Evolutionary conservation across 2,797 vertebrate genomes (phyloP), one percentile per base, ranked within the genome.

Genomic region (Eulemur mongoz): DNA sequence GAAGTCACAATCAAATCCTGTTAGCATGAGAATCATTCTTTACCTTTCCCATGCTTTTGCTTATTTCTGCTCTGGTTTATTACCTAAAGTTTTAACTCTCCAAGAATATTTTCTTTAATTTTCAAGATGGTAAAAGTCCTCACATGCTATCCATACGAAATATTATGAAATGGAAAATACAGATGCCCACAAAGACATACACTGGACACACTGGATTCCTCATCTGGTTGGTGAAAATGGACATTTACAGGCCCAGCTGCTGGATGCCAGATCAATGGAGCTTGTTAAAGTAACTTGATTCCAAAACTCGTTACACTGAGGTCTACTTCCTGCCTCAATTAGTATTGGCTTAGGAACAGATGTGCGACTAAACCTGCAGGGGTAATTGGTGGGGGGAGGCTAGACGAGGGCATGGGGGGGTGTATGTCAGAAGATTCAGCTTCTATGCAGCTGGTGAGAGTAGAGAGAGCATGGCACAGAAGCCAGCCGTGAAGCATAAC

Each of bases 281-380:
- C 65, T 93, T 90, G 11, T 94, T 92, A 93, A 67, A 93, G 59
- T 93, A 92, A 88, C 76, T 95, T 88, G 89, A 97, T 95, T 95
- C 72, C 57, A 54, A 80, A 78, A 76, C 15, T 83, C 45, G 72
- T 27, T 32, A 52, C 13, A 52, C 14, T 14, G 80, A 63, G 2
- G 32, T 86, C 89, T 83, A 70, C 43, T 72, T 96, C 52, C 83
- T 80, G 40, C 52, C 40, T 87, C 92, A 86, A 50, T 86, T 93
- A 76, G 40, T 76, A 85, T 80, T 96, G 69, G 67, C 70, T 72
- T 87, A 78, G 52, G 35, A 87, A 80, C 73, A 93, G 63, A 93
- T 80, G 54, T 70, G 63, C 7, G 20, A 40, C 63, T 83, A 86
- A 80, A 67, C 3, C 27, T 69, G 9, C 48, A 35, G 14, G 54